Evolutionary conservation across 2,888 invertebrate species (phyloP).

Genomic region (Catonia carolina): DNA sequence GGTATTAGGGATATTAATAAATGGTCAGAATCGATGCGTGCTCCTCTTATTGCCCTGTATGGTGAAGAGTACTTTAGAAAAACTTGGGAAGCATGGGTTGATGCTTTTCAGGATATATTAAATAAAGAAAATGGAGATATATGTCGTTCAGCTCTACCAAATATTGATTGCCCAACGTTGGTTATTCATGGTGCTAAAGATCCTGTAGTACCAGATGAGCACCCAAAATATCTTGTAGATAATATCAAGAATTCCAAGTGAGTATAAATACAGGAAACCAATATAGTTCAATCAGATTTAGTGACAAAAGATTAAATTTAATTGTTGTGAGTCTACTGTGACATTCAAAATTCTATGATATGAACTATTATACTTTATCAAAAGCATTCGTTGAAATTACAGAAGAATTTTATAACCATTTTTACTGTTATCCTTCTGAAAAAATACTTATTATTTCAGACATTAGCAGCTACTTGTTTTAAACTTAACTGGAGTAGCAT

Average conservation of each 20-base stretch:
- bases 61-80: conserved; percentile 61
- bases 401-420: too few species aligned
- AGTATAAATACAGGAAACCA: too few species aligned
- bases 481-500: too few species aligned
- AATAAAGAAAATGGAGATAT: conserved; percentile 59
- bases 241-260: conserved; percentile 62
- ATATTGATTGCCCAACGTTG: conserved; percentile 67
- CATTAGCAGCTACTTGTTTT: too few species aligned
- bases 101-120: conserved; percentile 53
- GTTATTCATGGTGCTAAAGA: conserved; percentile 81
- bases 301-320: too few species aligned
- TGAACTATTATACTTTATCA: too few species aligned
- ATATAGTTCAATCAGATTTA: too few species aligned
- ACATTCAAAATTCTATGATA: too few species aligned
- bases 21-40: conserved; percentile 74
- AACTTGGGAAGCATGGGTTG: conserved; percentile 68
- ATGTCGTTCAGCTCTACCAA: conserved; percentile 55
- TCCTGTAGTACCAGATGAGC: conserved; percentile 64
- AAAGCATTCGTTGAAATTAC: too few species aligned
- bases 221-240: conserved; percentile 62
- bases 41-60: conserved; percentile 65
- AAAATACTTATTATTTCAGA: too few species aligned
- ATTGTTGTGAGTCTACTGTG: too few species aligned
- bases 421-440: too few species aligned
- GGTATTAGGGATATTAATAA: conserved; percentile 62